phyloP scores from a whole-genome alignment of 2,888 invertebrate species.

The Leptinotarsa rubiginosa region DNA sequence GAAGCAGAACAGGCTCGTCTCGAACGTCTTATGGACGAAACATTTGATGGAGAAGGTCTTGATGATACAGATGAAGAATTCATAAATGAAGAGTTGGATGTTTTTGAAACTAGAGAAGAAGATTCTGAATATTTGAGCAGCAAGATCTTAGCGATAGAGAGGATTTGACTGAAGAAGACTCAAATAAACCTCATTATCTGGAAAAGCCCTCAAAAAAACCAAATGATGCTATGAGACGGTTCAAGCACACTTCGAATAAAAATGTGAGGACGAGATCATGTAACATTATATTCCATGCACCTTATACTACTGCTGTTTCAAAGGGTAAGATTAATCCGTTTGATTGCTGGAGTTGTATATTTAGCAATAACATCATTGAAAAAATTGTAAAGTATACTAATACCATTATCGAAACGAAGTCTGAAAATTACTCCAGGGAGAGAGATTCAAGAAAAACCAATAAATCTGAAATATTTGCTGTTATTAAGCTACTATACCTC shows the following conservation, averaged over 20 bases:
- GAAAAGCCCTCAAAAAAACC: conserved; percentile 14
- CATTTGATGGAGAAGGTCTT: conserved; percentile 5
- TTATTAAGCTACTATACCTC: background rate
- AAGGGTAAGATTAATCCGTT: conserved; percentile 2
- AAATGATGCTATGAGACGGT: conserved; percentile 13
- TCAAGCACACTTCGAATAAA: conserved; percentile 15
- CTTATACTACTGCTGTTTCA: conserved; percentile 18
- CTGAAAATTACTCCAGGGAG: background rate
- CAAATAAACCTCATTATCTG: conserved; percentile 7
- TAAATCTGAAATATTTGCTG: conserved; percentile 3
- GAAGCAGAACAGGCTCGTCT: conserved; percentile 17
- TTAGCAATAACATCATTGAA: too few relatives aligned
- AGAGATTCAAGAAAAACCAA: conserved; percentile 10
- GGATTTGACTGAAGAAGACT: background rate
- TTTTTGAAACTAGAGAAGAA: conserved; percentile 27
- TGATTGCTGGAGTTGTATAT: conserved; percentile 21
- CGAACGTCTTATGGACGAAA: conserved; percentile 19
- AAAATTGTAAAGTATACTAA: too few relatives aligned
- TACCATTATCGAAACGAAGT: too few relatives aligned
- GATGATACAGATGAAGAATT: conserved; percentile 17
- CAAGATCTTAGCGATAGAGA: conserved; percentile 20
- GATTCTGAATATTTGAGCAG: conserved; percentile 1
- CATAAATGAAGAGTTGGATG: conserved; percentile 26
- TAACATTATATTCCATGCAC: conserved; percentile 15
- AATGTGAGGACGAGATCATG: conserved; percentile 21